Percentiles rank a stretch among this genome's conserved stretches.
These are phyloP conservation scores for Poeciliopsis retropinna DNA, from an alignment of 2,113 vertebrate species.

Conservation along the genomic window DNA sequence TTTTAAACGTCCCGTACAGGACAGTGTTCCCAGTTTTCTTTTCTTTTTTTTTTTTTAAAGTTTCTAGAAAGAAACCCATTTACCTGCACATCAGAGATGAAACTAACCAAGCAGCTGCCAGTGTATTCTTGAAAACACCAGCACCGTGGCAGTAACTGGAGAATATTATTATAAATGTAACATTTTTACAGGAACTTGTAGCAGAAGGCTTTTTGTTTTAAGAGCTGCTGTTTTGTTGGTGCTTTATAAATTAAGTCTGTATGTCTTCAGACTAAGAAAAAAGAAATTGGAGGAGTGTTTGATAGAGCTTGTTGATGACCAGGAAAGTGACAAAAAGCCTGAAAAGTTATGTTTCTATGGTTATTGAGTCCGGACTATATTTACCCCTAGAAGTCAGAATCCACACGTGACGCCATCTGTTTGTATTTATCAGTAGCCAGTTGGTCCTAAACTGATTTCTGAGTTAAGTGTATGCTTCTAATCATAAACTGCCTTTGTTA, in stretches of 20 bases:
- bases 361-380: not conserved
- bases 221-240: not conserved
- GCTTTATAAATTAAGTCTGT: not conserved
- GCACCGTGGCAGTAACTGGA: not conserved
- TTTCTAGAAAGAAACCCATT: too few species aligned
- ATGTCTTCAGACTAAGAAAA: not conserved
- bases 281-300: not conserved
- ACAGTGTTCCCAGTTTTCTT: too few species aligned
- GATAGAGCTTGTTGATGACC: not conserved
- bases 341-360: not conserved
- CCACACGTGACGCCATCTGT: not conserved
- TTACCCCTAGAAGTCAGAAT: too few species aligned
- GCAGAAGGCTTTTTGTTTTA: not conserved
- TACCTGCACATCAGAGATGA: not conserved
- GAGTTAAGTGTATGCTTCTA: conserved; percentile 28
- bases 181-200: not conserved
- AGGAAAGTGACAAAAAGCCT: not conserved
- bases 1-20: too few species aligned
- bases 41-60: too few species aligned
- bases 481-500: conserved; percentile 12
- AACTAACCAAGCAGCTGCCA: not conserved
- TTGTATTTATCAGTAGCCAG: conserved; percentile 26
- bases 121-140: not conserved
- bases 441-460: conserved; percentile 27
- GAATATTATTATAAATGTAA: not conserved